Evolutionary conservation across 2,797 vertebrate species (phyloP).

Genomic region (Pampus argenteus): DNA sequence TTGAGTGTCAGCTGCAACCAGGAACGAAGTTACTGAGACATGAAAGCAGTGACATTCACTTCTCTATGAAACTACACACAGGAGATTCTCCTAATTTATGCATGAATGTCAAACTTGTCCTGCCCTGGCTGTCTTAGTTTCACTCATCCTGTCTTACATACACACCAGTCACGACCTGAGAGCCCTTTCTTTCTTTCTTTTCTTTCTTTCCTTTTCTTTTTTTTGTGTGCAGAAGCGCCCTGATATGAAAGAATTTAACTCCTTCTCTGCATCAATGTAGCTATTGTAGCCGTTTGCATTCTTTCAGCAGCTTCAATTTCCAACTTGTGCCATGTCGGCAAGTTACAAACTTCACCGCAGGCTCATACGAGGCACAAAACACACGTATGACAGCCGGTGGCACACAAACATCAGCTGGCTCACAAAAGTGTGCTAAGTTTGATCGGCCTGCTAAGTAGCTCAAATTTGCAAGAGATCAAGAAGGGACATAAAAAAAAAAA

Average conservation of each 20-base stretch:
- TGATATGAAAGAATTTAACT: conserved; percentile 83
- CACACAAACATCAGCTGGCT: conserved; percentile 27
- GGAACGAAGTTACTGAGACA: conserved; percentile 42
- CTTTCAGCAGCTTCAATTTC: conserved; percentile 73
- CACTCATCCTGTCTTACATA: conserved; percentile 54
- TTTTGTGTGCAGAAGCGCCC: conserved; percentile 55
- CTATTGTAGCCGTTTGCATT: conserved; percentile 78
- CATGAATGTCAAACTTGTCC: conserved; percentile 63
- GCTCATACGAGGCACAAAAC: conserved; percentile 24
- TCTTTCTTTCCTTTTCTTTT: not conserved
- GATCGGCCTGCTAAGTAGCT: conserved; percentile 78
- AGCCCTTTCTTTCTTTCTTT: conserved; percentile 2
- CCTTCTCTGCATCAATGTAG: conserved; percentile 79
- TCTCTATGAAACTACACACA: not conserved
- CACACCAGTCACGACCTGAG: conserved; percentile 80
- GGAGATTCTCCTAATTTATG: conserved; percentile 7
- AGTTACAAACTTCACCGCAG: conserved; percentile 82
- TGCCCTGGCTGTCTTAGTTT: conserved; percentile 36
- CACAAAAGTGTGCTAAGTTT: conserved; percentile 80
- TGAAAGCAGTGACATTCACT: conserved; percentile 17
- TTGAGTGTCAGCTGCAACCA: conserved; percentile 35
- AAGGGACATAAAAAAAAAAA: conserved; percentile 68
- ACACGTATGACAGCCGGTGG: conserved; percentile 50
- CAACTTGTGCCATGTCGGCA: conserved; percentile 75
- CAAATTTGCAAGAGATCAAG: conserved; percentile 80